A percentile compares a stretch with the other conserved stretches of the same genome.
Conservation (phyloP, 2,113 vertebrate species). For the zebrafish (Danio rerio) region GRCz12tu NC_133190.1:42291501-42292000, state of each 20-base stretch:
- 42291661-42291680: conserved; percentile 58
- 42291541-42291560: no score
- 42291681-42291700: conserved; percentile 63
- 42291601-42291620: conserved; percentile 27
- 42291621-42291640: conserved; percentile 47
- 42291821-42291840: conserved; percentile 53
- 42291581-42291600: conserved; percentile 4
- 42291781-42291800: conserved; percentile 53
- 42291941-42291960: conserved; percentile 20
- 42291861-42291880: conserved; percentile 32
- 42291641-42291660: conserved; percentile 58
- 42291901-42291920: background rate
- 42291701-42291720: conserved; percentile 43
- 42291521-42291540: no score
- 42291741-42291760: conserved; percentile 26
- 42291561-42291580: conserved; percentile 5
- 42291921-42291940: background rate
- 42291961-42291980: no score
- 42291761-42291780: conserved; percentile 61
- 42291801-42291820: conserved; percentile 47
- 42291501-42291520: no score
- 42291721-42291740: background rate
- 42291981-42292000: conserved; percentile 29
- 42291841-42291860: conserved; percentile 65
- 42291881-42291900: conserved; percentile 39